phyloP scores from a whole-genome alignment of 2,888 invertebrate genomes.

The Harpalus rufipes region DNA sequence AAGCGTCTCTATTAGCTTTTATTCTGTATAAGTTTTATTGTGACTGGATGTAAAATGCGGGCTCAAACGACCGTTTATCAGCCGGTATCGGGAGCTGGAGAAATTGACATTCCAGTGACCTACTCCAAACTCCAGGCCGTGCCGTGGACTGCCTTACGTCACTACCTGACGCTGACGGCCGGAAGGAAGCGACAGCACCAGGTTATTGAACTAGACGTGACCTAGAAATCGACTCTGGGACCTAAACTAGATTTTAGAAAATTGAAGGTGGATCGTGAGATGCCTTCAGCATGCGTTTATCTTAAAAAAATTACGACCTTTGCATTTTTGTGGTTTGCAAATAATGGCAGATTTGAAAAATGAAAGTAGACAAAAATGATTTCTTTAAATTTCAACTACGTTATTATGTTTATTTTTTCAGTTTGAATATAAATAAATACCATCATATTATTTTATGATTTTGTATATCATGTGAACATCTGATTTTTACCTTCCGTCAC shows the following conservation, averaged over 20 bases:
- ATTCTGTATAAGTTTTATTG: slow-evolving; percentile 9
- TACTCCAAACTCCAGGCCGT: slow-evolving; percentile 42
- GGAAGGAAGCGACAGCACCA: slow-evolving; percentile 60
- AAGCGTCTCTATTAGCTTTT: slow-evolving; percentile 9
- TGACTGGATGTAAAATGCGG: slow-evolving; percentile 25
- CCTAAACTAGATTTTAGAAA: slow-evolving; percentile 62
- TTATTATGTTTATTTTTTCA: no score
- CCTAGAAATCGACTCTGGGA: slow-evolving; percentile 51
- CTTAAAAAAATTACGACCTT: neutral
- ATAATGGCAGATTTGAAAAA: slow-evolving; percentile 1
- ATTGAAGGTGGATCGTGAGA: slow-evolving; percentile 13
- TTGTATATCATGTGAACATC: no score
- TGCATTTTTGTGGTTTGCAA: slow-evolving; percentile 34
- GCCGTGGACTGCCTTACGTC: slow-evolving; percentile 52
- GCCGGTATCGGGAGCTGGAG: slow-evolving; percentile 29
- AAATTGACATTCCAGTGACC: slow-evolving; percentile 60
- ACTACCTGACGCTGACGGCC: slow-evolving; percentile 45
- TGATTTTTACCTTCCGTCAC: no score
- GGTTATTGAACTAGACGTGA: slow-evolving; percentile 63
- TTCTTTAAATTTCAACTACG: no score
- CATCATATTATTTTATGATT: no score
- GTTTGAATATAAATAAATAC: no score
- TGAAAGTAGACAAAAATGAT: slow-evolving; percentile 19
- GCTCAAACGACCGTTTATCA: slow-evolving; percentile 23
- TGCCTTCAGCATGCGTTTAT: slow-evolving; percentile 5